Evolutionary conservation across 1,140 invertebrate species (phyloP), one percentile per base, ranked within the genome.

Genomic region (Tribolium castaneum): DNA sequence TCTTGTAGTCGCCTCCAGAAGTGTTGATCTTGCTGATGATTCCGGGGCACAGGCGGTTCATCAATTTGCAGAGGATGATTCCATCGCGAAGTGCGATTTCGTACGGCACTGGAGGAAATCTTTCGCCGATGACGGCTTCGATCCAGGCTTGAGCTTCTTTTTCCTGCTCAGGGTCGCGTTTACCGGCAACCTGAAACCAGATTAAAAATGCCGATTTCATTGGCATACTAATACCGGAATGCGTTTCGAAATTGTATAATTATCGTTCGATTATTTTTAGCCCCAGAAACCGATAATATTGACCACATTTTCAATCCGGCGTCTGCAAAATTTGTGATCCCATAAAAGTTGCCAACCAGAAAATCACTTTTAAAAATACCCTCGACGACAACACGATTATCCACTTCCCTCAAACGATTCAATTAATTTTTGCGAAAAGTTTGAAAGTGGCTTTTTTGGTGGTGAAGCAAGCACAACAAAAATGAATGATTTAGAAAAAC

Each of bases 141-240:
- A 98, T 95, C 97, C 97, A 98, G 87, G 92, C 91, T 81, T 96
- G 91, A 14, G 95, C 94, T 87, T 97, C 94, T 2, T 87, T 88
- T 84, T 98, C 96, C 84, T 94, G 91, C 81, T 96, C 91, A 0
- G 93, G 91, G 84, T 97, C 94, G 72, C 96, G 91, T 88, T 97
- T 97, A 14, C 91, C 92, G 80, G 93, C 91, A 82, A 95, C 90
- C 95, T 97, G 86, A 49, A 90, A 89, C 14, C 16, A 19, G 73
- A 52, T 16, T 6, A 70, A 10, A 25, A 22, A 10, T 66, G n/a
- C n/a, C 59, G n/a, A 66, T 66, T 52, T 19, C 51, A 52, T 14
- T 52, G 51, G 51, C 51, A 19, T 16, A 52, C 12, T 59, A 59
- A 22, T 59, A n/a, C 19, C 9, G 10, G 14, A 59, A 59, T 45